These are phyloP conservation scores for Drosophila trapezifrons DNA, from an alignment of 1,140 invertebrate genomes.

Conservation along the genomic window DNA sequence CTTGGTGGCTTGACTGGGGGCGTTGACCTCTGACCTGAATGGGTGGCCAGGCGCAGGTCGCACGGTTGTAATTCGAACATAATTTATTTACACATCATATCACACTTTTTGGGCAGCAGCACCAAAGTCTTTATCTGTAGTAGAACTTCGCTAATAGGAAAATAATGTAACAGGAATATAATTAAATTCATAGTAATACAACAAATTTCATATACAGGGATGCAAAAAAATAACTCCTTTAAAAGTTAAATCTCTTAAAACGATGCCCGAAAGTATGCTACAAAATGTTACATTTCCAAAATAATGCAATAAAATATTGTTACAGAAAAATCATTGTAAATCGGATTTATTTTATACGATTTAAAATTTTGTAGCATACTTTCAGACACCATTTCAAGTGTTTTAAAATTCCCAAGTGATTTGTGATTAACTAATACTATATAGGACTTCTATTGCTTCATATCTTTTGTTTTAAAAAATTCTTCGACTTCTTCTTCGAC, in stretches of 20 bases:
- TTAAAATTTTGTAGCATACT: neutral
- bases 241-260: neutral
- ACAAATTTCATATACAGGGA: too few species aligned
- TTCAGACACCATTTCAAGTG: neutral
- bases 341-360: neutral
- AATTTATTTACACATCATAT: slow-evolving; percentile 67
- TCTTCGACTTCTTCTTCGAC: neutral
- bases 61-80: slow-evolving; percentile 62
- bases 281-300: too few species aligned
- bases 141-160: neutral
- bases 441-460: neutral
- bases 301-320: neutral
- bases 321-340: too few species aligned
- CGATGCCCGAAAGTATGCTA: neutral
- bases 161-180: too few species aligned
- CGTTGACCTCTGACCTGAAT: slow-evolving; percentile 75
- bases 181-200: too few species aligned
- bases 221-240: neutral
- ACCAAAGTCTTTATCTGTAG: slow-evolving; percentile 3
- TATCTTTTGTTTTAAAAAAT: too few species aligned
- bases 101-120: slow-evolving; percentile 45
- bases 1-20: slow-evolving; percentile 51
- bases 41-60: slow-evolving; percentile 53
- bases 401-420: neutral
- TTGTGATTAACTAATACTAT: too few species aligned